phyloP scores from a whole-genome alignment of 2,113 vertebrate genomes.

The Toxotes chatareus region DNA sequence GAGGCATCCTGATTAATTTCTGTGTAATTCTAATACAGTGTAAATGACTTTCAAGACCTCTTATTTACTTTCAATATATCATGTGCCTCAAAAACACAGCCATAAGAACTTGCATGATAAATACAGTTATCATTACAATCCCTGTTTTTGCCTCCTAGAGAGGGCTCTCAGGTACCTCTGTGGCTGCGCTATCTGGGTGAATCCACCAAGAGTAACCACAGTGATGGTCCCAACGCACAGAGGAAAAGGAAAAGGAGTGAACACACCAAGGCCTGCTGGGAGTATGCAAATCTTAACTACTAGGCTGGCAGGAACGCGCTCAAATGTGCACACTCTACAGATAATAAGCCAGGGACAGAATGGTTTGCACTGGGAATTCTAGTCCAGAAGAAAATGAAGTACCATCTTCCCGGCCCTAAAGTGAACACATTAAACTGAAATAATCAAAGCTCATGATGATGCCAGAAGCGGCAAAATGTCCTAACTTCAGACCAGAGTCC shows the following conservation, averaged over 20 bases:
- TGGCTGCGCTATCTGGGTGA: slow-evolving; percentile 52
- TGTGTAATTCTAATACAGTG: neutral
- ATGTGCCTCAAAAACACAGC: neutral
- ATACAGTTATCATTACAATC: neutral
- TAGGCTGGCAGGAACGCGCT: neutral
- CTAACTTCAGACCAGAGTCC: neutral
- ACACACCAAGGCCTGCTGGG: slow-evolving; percentile 62
- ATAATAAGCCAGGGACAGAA: slow-evolving; percentile 18
- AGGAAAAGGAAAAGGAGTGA: slow-evolving; percentile 57
- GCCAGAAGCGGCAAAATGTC: slow-evolving; percentile 15
- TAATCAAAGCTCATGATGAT: neutral
- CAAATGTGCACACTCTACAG: slow-evolving; percentile 14
- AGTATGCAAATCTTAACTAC: slow-evolving; percentile 68
- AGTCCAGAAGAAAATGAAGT: neutral
- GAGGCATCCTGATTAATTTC: neutral
- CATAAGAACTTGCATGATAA: neutral
- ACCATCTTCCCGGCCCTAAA: neutral
- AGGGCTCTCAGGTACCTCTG: slow-evolving; percentile 16
- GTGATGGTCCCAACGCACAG: slow-evolving; percentile 62
- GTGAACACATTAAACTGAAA: neutral
- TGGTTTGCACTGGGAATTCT: slow-evolving; percentile 14
- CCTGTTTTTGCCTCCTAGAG: slow-evolving; percentile 15
- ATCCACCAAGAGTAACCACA: slow-evolving; percentile 73
- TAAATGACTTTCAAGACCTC: neutral
- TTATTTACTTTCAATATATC: neutral